A percentile compares a stretch with the other conserved stretches of the same genome.
Evolutionary conservation across 2,797 vertebrate species (phyloP).

Genomic region (Threskiornis aethiopicus): DNA sequence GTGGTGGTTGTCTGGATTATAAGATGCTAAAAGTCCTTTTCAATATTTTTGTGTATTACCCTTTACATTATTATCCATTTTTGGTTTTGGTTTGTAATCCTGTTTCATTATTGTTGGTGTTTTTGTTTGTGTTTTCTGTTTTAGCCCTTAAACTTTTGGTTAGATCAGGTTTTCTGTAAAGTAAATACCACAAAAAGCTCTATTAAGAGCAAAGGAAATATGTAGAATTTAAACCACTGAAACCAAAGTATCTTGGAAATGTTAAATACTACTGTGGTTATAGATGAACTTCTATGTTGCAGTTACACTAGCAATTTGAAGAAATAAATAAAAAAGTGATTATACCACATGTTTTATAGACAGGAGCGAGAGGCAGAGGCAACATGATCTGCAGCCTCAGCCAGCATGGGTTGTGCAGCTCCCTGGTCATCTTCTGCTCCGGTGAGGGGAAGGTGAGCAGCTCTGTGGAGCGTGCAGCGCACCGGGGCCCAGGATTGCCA

Average conservation of each 20-base stretch:
- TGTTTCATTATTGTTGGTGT: background rate
- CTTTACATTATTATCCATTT: background rate
- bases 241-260: background rate
- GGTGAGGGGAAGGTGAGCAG: background rate
- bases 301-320: background rate
- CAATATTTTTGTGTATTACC: background rate
- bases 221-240: background rate
- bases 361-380: background rate
- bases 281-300: background rate
- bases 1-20: background rate
- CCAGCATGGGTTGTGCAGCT: fast-evolving
- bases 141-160: background rate
- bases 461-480: fast-evolving
- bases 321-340: background rate
- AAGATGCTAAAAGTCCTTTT: background rate
- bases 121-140: background rate
- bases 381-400: background rate
- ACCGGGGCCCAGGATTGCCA: background rate
- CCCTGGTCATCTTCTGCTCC: background rate
- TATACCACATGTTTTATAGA: background rate
- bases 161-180: background rate
- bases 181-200: background rate
- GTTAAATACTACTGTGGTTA: background rate
- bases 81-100: background rate
- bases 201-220: background rate